Conservation (phyloP, 1,140 invertebrate genomes). For the Teleogryllus occipitalis region DNA sequence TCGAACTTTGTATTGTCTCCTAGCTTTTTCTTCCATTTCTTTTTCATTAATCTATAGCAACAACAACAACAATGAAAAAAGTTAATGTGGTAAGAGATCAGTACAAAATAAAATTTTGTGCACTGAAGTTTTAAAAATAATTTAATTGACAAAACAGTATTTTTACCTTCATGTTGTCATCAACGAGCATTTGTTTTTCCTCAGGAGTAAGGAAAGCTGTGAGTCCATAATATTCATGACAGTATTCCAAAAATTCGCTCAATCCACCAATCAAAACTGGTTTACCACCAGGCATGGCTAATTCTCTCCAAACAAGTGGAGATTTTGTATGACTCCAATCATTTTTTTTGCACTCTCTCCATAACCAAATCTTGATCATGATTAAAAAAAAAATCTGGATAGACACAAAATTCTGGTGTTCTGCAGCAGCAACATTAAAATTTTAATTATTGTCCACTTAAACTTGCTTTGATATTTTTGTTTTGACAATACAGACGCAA, state of each 20-base stretch:
- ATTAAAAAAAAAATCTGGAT: not conserved
- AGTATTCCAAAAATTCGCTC: conserved; percentile 45
- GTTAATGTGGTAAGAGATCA: too few relatives aligned
- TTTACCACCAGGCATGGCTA: conserved; percentile 39
- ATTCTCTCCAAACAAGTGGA: conserved; percentile 43
- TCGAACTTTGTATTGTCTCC: not conserved
- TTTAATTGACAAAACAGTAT: too few relatives aligned
- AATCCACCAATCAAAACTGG: conserved; percentile 42
- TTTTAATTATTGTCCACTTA: too few relatives aligned
- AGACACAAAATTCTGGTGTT: too few relatives aligned
- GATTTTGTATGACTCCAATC: conserved; percentile 41
- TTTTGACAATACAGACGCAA: too few relatives aligned
- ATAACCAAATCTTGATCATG: conserved; percentile 35
- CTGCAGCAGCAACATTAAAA: too few relatives aligned
- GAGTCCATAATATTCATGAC: conserved; percentile 45
- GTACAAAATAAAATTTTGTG: too few relatives aligned
- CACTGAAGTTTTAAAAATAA: too few relatives aligned
- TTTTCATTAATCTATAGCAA: too few relatives aligned
- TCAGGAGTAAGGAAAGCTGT: conserved; percentile 32
- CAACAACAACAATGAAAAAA: too few relatives aligned
- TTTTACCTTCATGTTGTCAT: not conserved
- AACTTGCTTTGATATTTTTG: too few relatives aligned
- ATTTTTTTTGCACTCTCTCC: conserved; percentile 37
- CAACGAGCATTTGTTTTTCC: not conserved
- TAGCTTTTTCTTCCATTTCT: too few relatives aligned